Evolutionary conservation across 2,113 vertebrate species (phyloP).

Genomic region (Brachionichthys hirsutus): DNA sequence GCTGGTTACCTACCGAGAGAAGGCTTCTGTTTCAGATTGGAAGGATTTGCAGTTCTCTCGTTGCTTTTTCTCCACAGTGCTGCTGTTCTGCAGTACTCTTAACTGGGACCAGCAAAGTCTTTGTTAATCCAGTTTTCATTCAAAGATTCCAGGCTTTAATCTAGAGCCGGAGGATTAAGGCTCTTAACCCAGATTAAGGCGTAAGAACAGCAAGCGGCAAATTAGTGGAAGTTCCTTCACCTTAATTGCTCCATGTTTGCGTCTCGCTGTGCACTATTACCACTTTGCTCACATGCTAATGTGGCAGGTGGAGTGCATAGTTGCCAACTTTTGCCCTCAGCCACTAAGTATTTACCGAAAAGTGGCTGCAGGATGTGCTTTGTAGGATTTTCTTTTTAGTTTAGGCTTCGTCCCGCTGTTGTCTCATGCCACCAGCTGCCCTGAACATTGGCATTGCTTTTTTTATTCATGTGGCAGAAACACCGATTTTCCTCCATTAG

Average conservation of each 20-base stretch:
- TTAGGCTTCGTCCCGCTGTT: constrained; percentile 53
- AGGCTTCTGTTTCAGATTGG: neutral
- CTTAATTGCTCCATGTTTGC: too few relatives aligned
- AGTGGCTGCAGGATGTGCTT: constrained; percentile 2
- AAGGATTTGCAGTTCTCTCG: constrained; percentile 11
- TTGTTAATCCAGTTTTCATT: constrained; percentile 16
- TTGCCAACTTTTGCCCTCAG: constrained; percentile 11
- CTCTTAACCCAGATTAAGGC: constrained; percentile 7
- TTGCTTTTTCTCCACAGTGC: constrained; percentile 6
- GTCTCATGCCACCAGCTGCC: constrained; percentile 47
- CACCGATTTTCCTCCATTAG: constrained; percentile 46
- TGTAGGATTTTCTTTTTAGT: constrained; percentile 48
- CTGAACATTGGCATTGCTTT: constrained; percentile 54
- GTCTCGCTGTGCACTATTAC: neutral
- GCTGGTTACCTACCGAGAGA: constrained; percentile 36
- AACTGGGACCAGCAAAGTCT: constrained; percentile 15
- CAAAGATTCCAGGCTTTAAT: too few relatives aligned
- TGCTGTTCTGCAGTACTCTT: constrained; percentile 10
- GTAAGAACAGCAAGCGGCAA: neutral
- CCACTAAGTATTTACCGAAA: constrained; percentile 24
- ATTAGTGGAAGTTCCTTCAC: too few relatives aligned
- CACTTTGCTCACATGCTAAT: constrained; percentile 29
- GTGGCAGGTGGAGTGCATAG: neutral
- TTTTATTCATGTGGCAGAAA: constrained; percentile 62
- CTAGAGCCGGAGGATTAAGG: too few relatives aligned